Percentiles rank a stretch among this genome's conserved stretches.
Conservation (phyloP, 2,113 vertebrate genomes). For the Antigone vipio region DNA sequence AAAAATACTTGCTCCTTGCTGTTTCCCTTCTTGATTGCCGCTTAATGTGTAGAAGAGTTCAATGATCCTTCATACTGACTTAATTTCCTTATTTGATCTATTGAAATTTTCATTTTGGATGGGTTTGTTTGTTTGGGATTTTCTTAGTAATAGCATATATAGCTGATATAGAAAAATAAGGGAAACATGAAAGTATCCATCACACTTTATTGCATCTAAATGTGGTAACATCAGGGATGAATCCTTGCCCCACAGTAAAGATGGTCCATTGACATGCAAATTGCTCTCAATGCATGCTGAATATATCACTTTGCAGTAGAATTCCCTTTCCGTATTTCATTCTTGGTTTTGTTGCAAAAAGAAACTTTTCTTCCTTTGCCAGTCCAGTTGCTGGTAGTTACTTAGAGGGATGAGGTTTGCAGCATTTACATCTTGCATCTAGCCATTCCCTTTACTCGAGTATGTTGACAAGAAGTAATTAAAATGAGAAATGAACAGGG, state of each 20-base stretch:
- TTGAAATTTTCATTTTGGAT: not conserved
- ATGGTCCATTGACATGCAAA: not conserved
- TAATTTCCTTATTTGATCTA: not conserved
- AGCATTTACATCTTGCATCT: not conserved
- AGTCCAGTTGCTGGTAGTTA: not conserved
- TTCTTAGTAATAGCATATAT: not conserved
- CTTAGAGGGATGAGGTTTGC: not conserved
- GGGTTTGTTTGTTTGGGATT: not conserved
- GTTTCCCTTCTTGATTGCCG: not conserved
- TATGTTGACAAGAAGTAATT: not conserved
- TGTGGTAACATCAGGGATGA: not conserved
- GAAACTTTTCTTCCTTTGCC: not conserved
- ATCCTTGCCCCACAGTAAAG: not conserved
- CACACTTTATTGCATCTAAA: not conserved
- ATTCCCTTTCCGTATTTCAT: not conserved
- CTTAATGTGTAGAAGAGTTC: not conserved
- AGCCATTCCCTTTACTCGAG: not conserved
- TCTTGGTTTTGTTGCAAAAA: not conserved
- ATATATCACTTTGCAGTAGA: not conserved
- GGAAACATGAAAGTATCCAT: rapidly evolving
- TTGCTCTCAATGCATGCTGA: not conserved
- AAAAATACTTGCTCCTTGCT: not conserved
- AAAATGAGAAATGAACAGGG: not conserved
- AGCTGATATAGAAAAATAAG: not conserved
- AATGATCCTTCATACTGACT: not conserved